Evolutionary conservation across 35 echinoderm and acorn worm species (phyloP).

Genomic region (Ophiothrix spiculata): DNA sequence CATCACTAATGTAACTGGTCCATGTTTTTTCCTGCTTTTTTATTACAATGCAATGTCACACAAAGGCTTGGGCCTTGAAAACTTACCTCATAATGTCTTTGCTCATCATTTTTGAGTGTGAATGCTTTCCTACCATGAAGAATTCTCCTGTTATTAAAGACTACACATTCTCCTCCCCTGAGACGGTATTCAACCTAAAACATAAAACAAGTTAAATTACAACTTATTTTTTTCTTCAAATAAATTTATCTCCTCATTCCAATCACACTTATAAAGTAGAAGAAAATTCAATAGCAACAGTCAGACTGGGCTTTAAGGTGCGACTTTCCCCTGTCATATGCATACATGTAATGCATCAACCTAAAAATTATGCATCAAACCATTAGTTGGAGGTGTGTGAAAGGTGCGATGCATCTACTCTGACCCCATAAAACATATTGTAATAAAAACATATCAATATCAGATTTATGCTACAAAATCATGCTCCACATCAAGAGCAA

Average conservation of each 20-base stretch:
- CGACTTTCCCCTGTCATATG: background rate
- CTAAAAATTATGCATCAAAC: background rate
- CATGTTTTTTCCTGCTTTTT: no score
- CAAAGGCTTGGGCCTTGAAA: no score
- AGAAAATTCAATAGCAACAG: background rate
- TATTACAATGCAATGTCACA: no score
- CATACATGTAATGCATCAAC: background rate
- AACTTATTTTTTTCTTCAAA: background rate
- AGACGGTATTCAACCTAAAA: slow-evolving; percentile 57
- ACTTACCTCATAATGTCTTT: slow-evolving; percentile 14
- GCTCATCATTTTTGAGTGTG: slow-evolving; percentile 50
- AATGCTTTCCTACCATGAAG: slow-evolving; percentile 71
- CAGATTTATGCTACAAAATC: no score
- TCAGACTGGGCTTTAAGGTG: background rate
- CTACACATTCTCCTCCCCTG: slow-evolving; percentile 67
- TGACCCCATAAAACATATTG: no score
- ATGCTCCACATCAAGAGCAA: no score
- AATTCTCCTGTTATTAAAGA: slow-evolving; percentile 93
- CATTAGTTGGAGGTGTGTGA: no score
- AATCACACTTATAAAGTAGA: background rate
- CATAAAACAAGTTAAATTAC: background rate
- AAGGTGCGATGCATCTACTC: no score
- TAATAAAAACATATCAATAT: no score
- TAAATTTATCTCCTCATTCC: background rate
- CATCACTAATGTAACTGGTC: no score